phyloP scores from a whole-genome alignment of 2,113 vertebrate genomes.

The Phoxinus phoxinus region DNA sequence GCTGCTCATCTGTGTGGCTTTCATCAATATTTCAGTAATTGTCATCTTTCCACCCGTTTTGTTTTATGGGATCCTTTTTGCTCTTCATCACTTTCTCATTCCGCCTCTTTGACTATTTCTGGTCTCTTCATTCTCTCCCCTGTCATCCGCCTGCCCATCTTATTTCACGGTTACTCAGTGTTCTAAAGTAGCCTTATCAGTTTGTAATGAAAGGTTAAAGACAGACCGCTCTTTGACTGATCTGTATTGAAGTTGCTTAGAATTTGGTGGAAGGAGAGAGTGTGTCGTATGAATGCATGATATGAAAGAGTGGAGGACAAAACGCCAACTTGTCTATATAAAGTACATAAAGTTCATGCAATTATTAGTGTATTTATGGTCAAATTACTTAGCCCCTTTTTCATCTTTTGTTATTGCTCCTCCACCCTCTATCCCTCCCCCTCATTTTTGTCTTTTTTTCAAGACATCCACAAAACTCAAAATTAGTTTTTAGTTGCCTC shows the following conservation, averaged over 20 bases:
- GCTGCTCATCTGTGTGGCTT: constrained; percentile 25
- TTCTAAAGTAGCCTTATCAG: constrained; percentile 16
- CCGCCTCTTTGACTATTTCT: background rate
- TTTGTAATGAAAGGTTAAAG: constrained; percentile 42
- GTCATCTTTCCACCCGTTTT: background rate
- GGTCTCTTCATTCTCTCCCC: background rate
- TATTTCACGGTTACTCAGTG: constrained; percentile 22
- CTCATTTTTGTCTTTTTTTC: background rate
- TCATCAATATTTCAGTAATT: constrained; percentile 1
- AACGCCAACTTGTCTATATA: background rate
- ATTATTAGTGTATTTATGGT: constrained; percentile 29
- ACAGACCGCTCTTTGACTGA: constrained; percentile 5
- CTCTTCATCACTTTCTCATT: background rate
- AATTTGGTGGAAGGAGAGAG: background rate
- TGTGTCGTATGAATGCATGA: background rate
- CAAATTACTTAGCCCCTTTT: constrained; percentile 29
- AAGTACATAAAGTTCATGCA: background rate
- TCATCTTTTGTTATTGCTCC: background rate
- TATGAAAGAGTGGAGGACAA: constrained; percentile 7
- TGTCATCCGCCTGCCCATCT: background rate
- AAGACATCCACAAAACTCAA: background rate
- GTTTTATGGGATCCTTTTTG: background rate
- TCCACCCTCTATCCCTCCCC: background rate
- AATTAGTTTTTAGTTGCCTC: background rate
- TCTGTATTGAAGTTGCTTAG: constrained; percentile 18